Evolutionary conservation across 1,140 invertebrate species (phyloP).

Genomic region (Mya arenaria): DNA sequence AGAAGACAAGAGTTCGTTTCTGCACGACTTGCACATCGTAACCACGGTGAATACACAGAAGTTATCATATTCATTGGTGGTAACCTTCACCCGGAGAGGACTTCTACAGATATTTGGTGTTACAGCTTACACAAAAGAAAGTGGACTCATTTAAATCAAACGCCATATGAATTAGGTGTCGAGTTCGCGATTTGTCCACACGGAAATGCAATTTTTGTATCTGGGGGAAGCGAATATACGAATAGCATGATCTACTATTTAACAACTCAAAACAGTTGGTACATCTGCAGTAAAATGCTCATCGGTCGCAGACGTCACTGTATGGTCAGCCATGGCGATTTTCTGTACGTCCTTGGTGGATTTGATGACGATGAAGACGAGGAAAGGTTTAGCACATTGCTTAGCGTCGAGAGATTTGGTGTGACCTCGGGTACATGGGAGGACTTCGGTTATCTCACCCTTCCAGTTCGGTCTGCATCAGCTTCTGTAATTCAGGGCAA

Average conservation of each 20-base stretch:
- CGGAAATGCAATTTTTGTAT: slow-evolving; percentile 63
- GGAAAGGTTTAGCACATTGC: slow-evolving; percentile 45
- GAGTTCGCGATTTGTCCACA: slow-evolving; percentile 64
- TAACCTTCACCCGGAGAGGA: slow-evolving; percentile 29
- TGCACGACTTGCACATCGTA: neutral
- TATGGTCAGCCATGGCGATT: slow-evolving; percentile 61
- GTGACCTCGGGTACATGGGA: slow-evolving; percentile 56
- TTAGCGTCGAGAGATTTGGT: slow-evolving; percentile 57
- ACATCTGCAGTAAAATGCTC: slow-evolving; percentile 59
- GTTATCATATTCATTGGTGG: slow-evolving; percentile 30
- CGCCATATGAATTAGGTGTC: slow-evolving; percentile 65
- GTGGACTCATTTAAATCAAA: slow-evolving; percentile 58
- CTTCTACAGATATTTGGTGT: slow-evolving; percentile 15
- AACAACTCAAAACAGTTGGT: slow-evolving; percentile 59
- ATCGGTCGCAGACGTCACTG: slow-evolving; percentile 63
- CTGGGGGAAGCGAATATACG: slow-evolving; percentile 59
- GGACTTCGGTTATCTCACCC: slow-evolving; percentile 54
- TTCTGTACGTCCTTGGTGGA: slow-evolving; percentile 65
- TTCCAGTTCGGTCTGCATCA: slow-evolving; percentile 66
- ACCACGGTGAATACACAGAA: slow-evolving; percentile 32
- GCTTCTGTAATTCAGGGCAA: slow-evolving; percentile 57
- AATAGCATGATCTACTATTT: slow-evolving; percentile 59
- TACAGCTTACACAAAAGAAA: slow-evolving; percentile 34
- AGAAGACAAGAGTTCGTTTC: slow-evolving; percentile 36
- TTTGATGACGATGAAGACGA: slow-evolving; percentile 65